Evolutionary conservation across 2,888 invertebrate genomes (phyloP).

Genomic region (Tortricodes alternella): DNA sequence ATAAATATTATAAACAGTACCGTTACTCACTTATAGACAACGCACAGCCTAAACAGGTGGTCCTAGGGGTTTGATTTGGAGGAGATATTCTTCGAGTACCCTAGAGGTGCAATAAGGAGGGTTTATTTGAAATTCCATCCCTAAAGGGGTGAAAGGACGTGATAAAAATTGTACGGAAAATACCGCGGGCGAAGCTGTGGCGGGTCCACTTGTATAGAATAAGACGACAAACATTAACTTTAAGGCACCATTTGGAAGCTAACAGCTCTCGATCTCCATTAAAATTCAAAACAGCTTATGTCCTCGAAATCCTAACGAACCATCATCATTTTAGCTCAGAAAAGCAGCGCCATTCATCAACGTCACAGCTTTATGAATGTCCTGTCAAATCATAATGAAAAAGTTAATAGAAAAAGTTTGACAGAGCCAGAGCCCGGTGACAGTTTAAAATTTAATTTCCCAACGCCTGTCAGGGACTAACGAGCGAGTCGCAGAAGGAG

Average conservation of each 20-base stretch:
- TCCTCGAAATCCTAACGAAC: not conserved
- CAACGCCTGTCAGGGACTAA: conserved; percentile 43
- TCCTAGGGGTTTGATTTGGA: too few relatives aligned
- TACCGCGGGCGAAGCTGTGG: too few relatives aligned
- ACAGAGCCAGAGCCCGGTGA: conserved; percentile 65
- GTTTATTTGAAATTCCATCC: too few relatives aligned
- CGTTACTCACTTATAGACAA: too few relatives aligned
- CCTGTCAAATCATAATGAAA: conserved; percentile 75
- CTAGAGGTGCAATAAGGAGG: too few relatives aligned
- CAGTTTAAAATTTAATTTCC: conserved; percentile 75
- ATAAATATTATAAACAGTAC: too few relatives aligned
- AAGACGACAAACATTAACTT: not conserved
- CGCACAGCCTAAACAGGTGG: too few relatives aligned
- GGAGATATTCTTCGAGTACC: too few relatives aligned
- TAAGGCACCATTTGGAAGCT: not conserved
- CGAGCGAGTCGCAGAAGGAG: conserved; percentile 32
- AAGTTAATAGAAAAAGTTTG: conserved; percentile 80
- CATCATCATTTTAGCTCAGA: conserved; percentile 14
- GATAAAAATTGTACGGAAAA: too few relatives aligned
- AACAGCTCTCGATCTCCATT: not conserved
- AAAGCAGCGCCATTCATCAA: conserved; percentile 62
- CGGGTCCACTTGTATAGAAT: too few relatives aligned
- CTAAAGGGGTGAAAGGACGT: too few relatives aligned
- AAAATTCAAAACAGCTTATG: not conserved
- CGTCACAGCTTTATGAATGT: conserved; percentile 72